These are phyloP conservation scores for Gobio gobio DNA, from an alignment of 2,113 vertebrate genomes.

Conservation along the genomic window DNA sequence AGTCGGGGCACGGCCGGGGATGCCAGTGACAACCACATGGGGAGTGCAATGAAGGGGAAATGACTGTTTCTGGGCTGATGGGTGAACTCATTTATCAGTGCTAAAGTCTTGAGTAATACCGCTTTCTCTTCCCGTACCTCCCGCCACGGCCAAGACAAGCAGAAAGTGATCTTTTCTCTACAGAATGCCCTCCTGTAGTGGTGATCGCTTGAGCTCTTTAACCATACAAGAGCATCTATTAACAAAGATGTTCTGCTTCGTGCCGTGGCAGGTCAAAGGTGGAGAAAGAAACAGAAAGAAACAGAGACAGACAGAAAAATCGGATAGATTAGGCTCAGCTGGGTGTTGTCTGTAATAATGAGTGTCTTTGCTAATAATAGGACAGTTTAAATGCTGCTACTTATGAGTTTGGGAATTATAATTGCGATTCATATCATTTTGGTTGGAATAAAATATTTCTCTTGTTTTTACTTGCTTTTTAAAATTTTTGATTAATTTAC, in stretches of 20 bases:
- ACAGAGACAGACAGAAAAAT: slow-evolving; percentile 20
- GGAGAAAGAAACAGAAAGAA: neutral
- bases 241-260: neutral
- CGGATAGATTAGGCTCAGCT: slow-evolving; percentile 40
- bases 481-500: neutral
- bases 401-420: neutral
- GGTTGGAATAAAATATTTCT: too few relatives aligned
- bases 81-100: slow-evolving; percentile 49
- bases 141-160: slow-evolving; percentile 39
- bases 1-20: neutral
- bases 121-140: slow-evolving; percentile 41
- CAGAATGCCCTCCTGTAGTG: slow-evolving; percentile 24
- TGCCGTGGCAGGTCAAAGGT: slow-evolving; percentile 21
- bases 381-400: slow-evolving; percentile 6
- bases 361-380: slow-evolving; percentile 25
- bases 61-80: slow-evolving; percentile 30
- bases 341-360: slow-evolving; percentile 9
- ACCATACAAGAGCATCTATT: slow-evolving; percentile 18
- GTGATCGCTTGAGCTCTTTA: slow-evolving; percentile 20
- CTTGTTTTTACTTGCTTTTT: neutral
- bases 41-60: slow-evolving; percentile 30
- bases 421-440: neutral
- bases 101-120: slow-evolving; percentile 39
- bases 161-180: slow-evolving; percentile 41
- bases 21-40: slow-evolving; percentile 32